Base-by-base conservation (phyloP, 2,888 invertebrate species). In the Clusia tigrina region DNA sequence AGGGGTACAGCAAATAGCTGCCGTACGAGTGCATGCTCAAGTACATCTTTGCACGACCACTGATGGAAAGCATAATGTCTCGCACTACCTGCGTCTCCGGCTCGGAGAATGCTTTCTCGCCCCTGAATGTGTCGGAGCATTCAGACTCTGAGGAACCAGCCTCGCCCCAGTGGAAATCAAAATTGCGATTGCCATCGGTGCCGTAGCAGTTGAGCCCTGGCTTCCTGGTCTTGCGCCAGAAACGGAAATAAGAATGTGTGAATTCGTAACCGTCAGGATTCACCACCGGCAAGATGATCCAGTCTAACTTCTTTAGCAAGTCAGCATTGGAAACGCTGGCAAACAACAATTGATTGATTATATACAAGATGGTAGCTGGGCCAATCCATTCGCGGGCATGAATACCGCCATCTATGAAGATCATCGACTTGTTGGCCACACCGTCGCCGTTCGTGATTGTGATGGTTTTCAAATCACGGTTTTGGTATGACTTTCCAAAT, bases 181-280 rank as follows among this genome's bases (percentile, higher is more conserved):
- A 91, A 81, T 91, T 91, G 58, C 90, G 83, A 74, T 90, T 90
- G 12, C 83, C 86, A 74, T 91, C 91, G 2, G 86, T 87, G 5
- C 91, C 91, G 0, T 67, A 26, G 62, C 79, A 81, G 23, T 67
- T 66, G 46, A 67, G 69, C 2, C 67, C 70, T 5, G 78, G 80
- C 6, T 85, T 84, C n/a, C 88, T 83, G 1, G 87, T 88, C 74
- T 89, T 89, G 61, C 89, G 85, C 89, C 88, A 89, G 71, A 83
- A 71, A 25, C 83, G 81, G 1, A 70, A 83, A 23, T 58, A 68
- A 10, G 84, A 85, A 67, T 87, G 87, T 0, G 87, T 85, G 76
- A 84, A 90, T 69, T 88, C 89, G 72, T 91, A 91, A 0, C 91
- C 91, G 78, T 92, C 91, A 17, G 91, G 90, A 78, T 92, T 92